Evolutionary conservation across 2,113 vertebrate genomes (phyloP).

Genomic region (Actinemys pallida): DNA sequence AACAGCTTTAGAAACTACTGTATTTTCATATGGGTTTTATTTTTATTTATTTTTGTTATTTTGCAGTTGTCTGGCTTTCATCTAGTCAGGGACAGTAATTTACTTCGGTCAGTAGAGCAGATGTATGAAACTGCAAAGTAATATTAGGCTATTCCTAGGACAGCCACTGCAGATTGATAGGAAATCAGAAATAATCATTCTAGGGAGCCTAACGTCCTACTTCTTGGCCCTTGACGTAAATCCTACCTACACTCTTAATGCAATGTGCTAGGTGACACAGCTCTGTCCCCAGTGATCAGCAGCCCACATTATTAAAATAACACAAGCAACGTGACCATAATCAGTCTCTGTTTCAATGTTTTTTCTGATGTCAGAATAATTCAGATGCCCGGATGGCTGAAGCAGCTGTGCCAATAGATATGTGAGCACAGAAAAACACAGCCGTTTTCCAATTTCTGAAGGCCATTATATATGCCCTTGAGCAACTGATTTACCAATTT

Average conservation of each 20-base stretch:
- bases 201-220: background rate
- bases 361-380: conserved; percentile 68
- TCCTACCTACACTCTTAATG: conserved; percentile 1
- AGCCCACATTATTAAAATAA: conserved; percentile 43
- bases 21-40: background rate
- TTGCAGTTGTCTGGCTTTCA: background rate
- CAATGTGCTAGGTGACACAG: background rate
- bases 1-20: background rate
- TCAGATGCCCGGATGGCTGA: conserved; percentile 67
- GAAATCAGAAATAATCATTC: conserved; percentile 33
- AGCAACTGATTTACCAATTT: conserved; percentile 43
- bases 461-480: conserved; percentile 23
- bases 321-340: conserved; percentile 61
- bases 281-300: conserved; percentile 44
- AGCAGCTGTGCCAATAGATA: conserved; percentile 65
- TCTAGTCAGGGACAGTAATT: background rate
- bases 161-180: conserved; percentile 29
- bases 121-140: background rate
- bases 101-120: background rate
- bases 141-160: background rate
- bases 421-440: conserved; percentile 53
- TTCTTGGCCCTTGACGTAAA: background rate
- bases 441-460: conserved; percentile 41
- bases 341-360: conserved; percentile 40
- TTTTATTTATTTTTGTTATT: background rate